Percentiles rank a stretch among this genome's conserved stretches.
These are phyloP conservation scores for Varroa destructor DNA, from an alignment of 1,140 invertebrate genomes.

Conservation along the genomic window DNA sequence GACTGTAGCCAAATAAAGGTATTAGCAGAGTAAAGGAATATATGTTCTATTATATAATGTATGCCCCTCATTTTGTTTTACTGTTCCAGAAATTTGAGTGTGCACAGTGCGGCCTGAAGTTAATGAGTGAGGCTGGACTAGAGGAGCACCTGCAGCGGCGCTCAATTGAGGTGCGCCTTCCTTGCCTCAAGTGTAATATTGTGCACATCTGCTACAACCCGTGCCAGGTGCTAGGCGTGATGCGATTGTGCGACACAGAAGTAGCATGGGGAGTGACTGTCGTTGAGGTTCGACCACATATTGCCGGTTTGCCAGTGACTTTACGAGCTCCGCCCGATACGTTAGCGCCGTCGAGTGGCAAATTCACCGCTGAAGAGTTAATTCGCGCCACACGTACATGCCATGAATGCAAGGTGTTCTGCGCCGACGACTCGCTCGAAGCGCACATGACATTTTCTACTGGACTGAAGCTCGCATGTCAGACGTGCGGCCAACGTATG, in stretches of 20 bases:
- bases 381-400: slow-evolving; percentile 19
- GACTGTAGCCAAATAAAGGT: too few species aligned
- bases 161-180: slow-evolving; percentile 9
- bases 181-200: slow-evolving; percentile 10
- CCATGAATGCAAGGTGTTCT: slow-evolving; percentile 23
- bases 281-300: background rate
- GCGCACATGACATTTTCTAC: slow-evolving; percentile 20
- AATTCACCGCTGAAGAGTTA: slow-evolving; percentile 23
- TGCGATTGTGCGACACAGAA: slow-evolving; percentile 16
- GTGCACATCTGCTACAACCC: slow-evolving; percentile 27
- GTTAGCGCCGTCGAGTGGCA: slow-evolving; percentile 3
- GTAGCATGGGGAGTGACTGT: slow-evolving; percentile 10
- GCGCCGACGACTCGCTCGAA: slow-evolving; percentile 9
- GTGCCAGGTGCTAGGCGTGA: slow-evolving; percentile 16
- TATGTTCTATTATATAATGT: too few species aligned
- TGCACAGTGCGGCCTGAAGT: slow-evolving; percentile 10
- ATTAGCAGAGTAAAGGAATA: too few species aligned
- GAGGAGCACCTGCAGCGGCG: slow-evolving; percentile 21
- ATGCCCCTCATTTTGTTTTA: too few species aligned
- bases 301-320: slow-evolving; percentile 5
- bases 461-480: slow-evolving; percentile 19
- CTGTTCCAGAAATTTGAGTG: slow-evolving; percentile 24
- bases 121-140: background rate
- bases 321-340: background rate
- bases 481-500: slow-evolving; percentile 17